These are phyloP conservation scores for Chrysolina americana DNA, from an alignment of 2,888 invertebrate genomes.

Conservation along the genomic window DNA sequence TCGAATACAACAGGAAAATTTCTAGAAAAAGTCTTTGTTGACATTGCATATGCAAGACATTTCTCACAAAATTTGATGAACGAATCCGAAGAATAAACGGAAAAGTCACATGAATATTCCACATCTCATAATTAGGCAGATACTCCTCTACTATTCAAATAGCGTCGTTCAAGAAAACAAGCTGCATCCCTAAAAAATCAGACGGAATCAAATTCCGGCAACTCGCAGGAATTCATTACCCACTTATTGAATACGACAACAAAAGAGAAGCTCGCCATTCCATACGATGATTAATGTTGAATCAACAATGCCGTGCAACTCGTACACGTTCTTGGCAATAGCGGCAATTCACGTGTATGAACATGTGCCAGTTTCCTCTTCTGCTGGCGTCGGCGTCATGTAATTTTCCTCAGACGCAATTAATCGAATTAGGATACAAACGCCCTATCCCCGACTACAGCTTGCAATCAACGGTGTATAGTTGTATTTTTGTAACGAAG, in stretches of 20 bases:
- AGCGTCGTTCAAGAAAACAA: too few relatives aligned
- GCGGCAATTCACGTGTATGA: neutral
- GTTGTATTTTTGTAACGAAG: neutral
- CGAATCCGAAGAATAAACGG: too few relatives aligned
- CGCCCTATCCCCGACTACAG: neutral
- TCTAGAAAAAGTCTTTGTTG: too few relatives aligned
- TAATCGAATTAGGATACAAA: neutral
- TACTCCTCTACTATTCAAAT: too few relatives aligned
- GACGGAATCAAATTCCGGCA: neutral
- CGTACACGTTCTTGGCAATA: neutral
- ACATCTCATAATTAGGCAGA: too few relatives aligned
- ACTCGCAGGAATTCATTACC: neutral
- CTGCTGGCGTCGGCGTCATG: neutral
- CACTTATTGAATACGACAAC: neutral
- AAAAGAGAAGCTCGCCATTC: neutral
- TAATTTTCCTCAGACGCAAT: neutral
- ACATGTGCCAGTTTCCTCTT: constrained; percentile 11
- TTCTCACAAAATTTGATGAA: too few relatives aligned
- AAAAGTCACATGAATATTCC: too few relatives aligned
- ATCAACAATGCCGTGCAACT: constrained; percentile 2
- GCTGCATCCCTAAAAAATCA: neutral
- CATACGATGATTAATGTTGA: neutral
- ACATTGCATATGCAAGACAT: too few relatives aligned
- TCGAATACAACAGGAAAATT: too few relatives aligned
- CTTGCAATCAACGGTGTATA: neutral